Percentiles rank a stretch among this genome's conserved stretches.
phyloP scores from a whole-genome alignment of 2,113 vertebrate genomes.

The Passerina amoena region DNA sequence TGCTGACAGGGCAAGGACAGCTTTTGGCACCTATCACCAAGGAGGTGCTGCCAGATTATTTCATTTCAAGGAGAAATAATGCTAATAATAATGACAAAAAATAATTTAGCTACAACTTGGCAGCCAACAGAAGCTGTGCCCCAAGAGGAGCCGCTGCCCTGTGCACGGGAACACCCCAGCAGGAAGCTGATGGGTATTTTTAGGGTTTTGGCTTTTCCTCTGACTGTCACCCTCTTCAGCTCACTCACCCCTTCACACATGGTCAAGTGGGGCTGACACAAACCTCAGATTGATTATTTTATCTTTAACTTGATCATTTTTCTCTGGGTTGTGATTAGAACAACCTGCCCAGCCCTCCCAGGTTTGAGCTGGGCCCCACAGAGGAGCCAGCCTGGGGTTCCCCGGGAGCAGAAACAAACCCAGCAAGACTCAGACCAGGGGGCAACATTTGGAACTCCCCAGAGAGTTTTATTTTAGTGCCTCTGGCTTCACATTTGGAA shows the following conservation, averaged over 20 bases:
- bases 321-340: not conserved
- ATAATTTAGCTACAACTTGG: not conserved
- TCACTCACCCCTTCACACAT: rapidly evolving
- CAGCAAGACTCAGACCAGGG: rapidly evolving
- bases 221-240: not conserved
- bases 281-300: rapidly evolving
- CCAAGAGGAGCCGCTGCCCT: not conserved
- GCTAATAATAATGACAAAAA: not conserved
- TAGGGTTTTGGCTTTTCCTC: not conserved
- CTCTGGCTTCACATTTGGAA: rapidly evolving
- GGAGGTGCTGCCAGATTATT: not conserved
- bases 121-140: not conserved
- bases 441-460: not conserved
- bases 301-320: rapidly evolving
- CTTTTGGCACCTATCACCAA: not conserved
- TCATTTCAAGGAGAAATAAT: not conserved
- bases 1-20: not conserved
- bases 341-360: rapidly evolving
- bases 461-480: not conserved
- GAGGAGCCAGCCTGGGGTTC: not conserved
- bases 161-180: not conserved
- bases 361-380: not conserved
- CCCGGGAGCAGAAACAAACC: rapidly evolving
- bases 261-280: rapidly evolving
- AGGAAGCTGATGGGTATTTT: not conserved